phyloP scores from a whole-genome alignment of 2,113 vertebrate genomes.

The Chunga burmeisteri region DNA sequence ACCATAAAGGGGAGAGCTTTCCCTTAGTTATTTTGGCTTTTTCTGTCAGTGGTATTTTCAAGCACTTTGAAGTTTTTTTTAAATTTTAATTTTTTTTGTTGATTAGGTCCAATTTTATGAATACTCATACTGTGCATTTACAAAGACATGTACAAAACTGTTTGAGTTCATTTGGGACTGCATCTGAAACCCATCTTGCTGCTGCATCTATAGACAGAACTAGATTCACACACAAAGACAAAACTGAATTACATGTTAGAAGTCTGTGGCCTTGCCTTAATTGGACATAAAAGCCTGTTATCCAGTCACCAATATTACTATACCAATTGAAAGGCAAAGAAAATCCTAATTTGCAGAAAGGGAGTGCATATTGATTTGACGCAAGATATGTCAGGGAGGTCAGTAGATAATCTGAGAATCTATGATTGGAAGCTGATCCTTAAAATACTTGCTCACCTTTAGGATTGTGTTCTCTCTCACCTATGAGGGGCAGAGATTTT shows the following conservation, averaged over 20 bases:
- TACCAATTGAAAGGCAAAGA: not conserved
- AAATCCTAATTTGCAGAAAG: not conserved
- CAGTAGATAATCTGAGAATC: not conserved
- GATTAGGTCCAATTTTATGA: not conserved
- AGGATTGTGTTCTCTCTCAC: not conserved
- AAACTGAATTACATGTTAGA: not conserved
- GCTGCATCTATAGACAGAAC: not conserved
- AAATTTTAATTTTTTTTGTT: not conserved
- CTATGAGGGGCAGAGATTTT: not conserved
- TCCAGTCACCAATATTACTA: not conserved
- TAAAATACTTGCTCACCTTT: not conserved
- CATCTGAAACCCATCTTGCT: not conserved
- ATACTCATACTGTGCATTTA: not conserved
- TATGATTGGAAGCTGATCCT: not conserved
- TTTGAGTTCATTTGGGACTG: not conserved
- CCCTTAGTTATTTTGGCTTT: not conserved
- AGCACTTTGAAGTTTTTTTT: not conserved
- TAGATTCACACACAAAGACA: not conserved
- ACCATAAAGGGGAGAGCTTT: not conserved
- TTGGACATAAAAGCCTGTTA: not conserved
- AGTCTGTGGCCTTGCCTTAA: not conserved
- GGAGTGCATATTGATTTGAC: not conserved
- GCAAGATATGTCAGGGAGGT: not conserved
- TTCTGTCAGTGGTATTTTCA: not conserved
- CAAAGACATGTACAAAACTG: not conserved